phyloP scores from a whole-genome alignment of 2,797 vertebrate species.

The Coregonus ussuriensis region DNA sequence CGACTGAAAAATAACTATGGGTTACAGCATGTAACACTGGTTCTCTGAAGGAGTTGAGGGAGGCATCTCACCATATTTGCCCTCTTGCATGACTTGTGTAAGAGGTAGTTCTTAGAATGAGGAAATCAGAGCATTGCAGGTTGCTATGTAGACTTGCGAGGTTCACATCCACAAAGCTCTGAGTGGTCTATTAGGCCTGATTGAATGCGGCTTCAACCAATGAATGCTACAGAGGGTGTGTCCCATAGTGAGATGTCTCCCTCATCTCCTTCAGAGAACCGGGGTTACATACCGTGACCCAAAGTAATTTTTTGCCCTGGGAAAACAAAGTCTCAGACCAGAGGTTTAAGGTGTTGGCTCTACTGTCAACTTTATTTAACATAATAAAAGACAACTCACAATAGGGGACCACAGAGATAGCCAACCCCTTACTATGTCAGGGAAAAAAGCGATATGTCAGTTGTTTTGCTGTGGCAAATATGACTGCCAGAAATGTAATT shows the following conservation, averaged over 20 bases:
- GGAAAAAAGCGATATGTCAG: conserved; percentile 70
- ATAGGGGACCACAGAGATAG: conserved; percentile 65
- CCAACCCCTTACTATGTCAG: conserved; percentile 65
- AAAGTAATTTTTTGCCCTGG: conserved; percentile 58
- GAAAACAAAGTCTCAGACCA: conserved; percentile 71
- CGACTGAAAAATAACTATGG: too few relatives aligned
- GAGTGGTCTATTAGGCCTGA: too few relatives aligned
- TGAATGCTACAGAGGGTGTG: too few relatives aligned
- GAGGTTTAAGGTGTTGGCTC: conserved; percentile 76
- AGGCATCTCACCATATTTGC: too few relatives aligned
- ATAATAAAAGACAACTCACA: conserved; percentile 75
- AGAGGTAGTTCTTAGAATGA: too few relatives aligned
- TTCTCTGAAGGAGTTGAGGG: too few relatives aligned
- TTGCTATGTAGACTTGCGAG: too few relatives aligned
- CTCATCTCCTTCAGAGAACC: background rate
- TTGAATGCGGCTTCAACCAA: conserved; percentile 12
- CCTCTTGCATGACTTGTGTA: too few relatives aligned
- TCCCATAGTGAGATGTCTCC: too few relatives aligned
- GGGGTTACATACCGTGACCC: conserved; percentile 37
- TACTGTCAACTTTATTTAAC: conserved; percentile 77
- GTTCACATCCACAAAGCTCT: too few relatives aligned
- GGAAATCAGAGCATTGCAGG: too few relatives aligned
- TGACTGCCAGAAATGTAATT: conserved; percentile 59
- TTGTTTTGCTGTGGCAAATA: conserved; percentile 57
- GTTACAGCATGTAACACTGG: too few relatives aligned